A percentile compares a stretch with the other conserved stretches of the same genome.
These are phyloP conservation scores for Pelmatolapia mariae DNA, from an alignment of 2,113 vertebrate species.

Conservation along the genomic window DNA sequence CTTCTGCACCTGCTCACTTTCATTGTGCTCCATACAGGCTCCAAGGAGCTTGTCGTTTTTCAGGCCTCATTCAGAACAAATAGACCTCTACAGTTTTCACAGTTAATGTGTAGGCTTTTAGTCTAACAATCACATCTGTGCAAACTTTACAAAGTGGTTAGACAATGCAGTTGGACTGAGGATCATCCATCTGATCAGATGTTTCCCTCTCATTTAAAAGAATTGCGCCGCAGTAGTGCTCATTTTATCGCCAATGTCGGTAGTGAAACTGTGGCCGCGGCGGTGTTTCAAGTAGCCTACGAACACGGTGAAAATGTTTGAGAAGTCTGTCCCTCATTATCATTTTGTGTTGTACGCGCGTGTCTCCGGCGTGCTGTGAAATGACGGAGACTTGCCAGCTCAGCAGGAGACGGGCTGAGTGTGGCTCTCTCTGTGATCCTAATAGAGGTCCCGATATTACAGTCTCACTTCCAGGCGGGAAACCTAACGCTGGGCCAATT, in stretches of 20 bases:
- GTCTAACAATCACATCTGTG: background rate
- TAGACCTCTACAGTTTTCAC: background rate
- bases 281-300: background rate
- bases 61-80: background rate
- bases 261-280: background rate
- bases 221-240: background rate
- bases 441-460: slow-evolving; percentile 60
- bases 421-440: slow-evolving; percentile 47
- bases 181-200: background rate
- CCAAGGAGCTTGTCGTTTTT: background rate
- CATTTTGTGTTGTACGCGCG: background rate
- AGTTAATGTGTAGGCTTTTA: background rate
- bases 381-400: slow-evolving; percentile 54
- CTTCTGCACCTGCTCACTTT: background rate
- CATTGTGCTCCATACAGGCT: background rate
- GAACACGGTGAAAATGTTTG: background rate
- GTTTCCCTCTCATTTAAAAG: background rate
- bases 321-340: slow-evolving; percentile 40
- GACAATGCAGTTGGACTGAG: background rate
- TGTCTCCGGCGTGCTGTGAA: slow-evolving; percentile 32
- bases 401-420: slow-evolving; percentile 45
- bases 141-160: background rate
- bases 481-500: slow-evolving; percentile 62
- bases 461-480: slow-evolving; percentile 58
- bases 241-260: background rate